phyloP scores from a whole-genome alignment of 2,888 invertebrate genomes.

The Penaeus monodon region DNA sequence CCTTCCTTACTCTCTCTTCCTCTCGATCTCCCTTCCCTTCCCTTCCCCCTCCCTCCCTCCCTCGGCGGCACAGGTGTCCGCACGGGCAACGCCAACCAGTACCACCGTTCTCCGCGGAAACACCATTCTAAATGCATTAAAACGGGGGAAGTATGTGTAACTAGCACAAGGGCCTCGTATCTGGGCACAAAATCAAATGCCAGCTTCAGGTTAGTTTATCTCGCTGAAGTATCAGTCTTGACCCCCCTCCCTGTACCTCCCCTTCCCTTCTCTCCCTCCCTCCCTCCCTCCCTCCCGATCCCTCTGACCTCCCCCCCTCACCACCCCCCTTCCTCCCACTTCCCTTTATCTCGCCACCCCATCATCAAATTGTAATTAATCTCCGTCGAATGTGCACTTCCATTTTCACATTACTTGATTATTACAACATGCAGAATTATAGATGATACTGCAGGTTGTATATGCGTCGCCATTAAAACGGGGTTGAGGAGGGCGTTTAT shows the following conservation, averaged over 20 bases:
- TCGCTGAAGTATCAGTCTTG: constrained; percentile 4
- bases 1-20: too few relatives aligned
- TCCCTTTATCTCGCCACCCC: background rate
- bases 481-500: too few relatives aligned
- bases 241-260: background rate
- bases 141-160: constrained; percentile 14
- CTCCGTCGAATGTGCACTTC: background rate
- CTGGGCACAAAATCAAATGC: constrained; percentile 4
- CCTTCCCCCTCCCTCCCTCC: background rate
- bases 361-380: constrained; percentile 17
- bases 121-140: constrained; percentile 14
- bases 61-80: background rate
- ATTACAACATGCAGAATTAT: too few relatives aligned
- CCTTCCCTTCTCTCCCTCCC: background rate
- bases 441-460: too few relatives aligned
- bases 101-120: background rate
- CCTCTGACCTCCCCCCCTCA: background rate
- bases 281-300: background rate
- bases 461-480: too few relatives aligned
- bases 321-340: background rate
- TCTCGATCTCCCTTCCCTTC: too few relatives aligned
- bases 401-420: background rate
- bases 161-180: constrained; percentile 14
- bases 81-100: background rate
- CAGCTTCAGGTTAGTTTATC: constrained; percentile 20